phyloP scores from a whole-genome alignment of 2,888 invertebrate genomes.

The Agrilus cyanescens region DNA sequence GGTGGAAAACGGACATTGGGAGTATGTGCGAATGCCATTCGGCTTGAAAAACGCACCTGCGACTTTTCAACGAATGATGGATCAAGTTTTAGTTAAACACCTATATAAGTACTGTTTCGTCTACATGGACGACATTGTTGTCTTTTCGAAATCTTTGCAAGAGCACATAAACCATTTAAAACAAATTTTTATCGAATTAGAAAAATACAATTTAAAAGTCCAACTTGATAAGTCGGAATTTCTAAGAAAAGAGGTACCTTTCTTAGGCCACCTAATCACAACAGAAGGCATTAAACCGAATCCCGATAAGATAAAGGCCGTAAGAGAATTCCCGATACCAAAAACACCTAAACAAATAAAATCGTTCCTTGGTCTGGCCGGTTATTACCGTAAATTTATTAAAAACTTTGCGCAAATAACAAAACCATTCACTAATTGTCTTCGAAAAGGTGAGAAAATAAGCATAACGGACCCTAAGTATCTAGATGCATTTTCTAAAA shows the following conservation, averaged over 20 bases:
- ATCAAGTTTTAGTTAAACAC: conserved; percentile 18
- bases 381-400: conserved; percentile 12
- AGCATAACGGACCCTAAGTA: conserved; percentile 4
- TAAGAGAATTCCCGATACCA: conserved; percentile 14
- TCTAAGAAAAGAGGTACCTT: conserved; percentile 5
- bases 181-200: conserved; percentile 5
- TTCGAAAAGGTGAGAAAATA: conserved; percentile 7
- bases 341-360: conserved; percentile 8
- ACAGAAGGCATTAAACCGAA: conserved; percentile 16
- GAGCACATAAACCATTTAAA: conserved; percentile 16
- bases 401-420: conserved; percentile 10
- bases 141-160: too few relatives aligned
- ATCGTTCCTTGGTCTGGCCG: conserved; percentile 10
- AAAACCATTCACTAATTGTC: conserved; percentile 5
- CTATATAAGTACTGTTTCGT: conserved; percentile 21
- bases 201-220: conserved; percentile 12
- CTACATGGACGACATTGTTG: conserved; percentile 28
- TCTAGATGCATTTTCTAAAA: conserved; percentile 5
- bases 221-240: conserved; percentile 18
- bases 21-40: conserved; percentile 20
- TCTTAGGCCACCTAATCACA: conserved; percentile 15
- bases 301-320: conserved; percentile 14
- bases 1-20: conserved; percentile 16
- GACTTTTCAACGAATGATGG: conserved; percentile 24
- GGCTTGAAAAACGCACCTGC: conserved; percentile 21